These are phyloP conservation scores for Diphyllodes magnificus DNA, from an alignment of 2,113 vertebrate genomes.

Conservation along the genomic window DNA sequence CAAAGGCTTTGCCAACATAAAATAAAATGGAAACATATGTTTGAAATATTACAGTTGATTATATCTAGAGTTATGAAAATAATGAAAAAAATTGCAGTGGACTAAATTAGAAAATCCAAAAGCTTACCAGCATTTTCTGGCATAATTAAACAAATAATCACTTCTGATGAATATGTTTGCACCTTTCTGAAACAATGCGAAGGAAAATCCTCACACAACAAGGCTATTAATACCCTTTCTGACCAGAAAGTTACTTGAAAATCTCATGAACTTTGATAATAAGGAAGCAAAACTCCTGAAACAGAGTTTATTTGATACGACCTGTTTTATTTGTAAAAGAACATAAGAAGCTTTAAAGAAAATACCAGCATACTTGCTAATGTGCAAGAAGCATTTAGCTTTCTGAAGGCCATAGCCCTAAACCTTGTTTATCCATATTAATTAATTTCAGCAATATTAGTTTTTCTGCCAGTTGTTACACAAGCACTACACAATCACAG, in stretches of 20 bases:
- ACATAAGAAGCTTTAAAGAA: not conserved
- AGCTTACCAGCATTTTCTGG: constrained; percentile 37
- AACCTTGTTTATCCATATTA: not conserved
- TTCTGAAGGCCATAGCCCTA: not conserved
- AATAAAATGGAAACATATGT: constrained; percentile 62
- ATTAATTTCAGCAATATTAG: not conserved
- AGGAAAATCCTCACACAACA: constrained; percentile 2
- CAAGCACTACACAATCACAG: not conserved
- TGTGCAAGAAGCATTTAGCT: not conserved
- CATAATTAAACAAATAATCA: constrained; percentile 54
- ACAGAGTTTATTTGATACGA: not conserved
- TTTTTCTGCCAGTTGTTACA: not conserved
- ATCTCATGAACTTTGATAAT: not conserved
- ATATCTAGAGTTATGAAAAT: constrained; percentile 44
- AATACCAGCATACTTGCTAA: not conserved
- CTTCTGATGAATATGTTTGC: not conserved
- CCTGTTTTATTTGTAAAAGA: not conserved
- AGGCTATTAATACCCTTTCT: not conserved
- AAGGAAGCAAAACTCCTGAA: not conserved
- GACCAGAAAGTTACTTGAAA: not conserved
- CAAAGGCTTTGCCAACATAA: constrained; percentile 51
- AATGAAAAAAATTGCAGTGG: constrained; percentile 14
- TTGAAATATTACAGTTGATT: constrained; percentile 56
- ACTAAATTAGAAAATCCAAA: constrained; percentile 47
- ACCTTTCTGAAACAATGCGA: not conserved